phyloP scores from a whole-genome alignment of 2,888 invertebrate genomes.

The Oscheius sp. region DNA sequence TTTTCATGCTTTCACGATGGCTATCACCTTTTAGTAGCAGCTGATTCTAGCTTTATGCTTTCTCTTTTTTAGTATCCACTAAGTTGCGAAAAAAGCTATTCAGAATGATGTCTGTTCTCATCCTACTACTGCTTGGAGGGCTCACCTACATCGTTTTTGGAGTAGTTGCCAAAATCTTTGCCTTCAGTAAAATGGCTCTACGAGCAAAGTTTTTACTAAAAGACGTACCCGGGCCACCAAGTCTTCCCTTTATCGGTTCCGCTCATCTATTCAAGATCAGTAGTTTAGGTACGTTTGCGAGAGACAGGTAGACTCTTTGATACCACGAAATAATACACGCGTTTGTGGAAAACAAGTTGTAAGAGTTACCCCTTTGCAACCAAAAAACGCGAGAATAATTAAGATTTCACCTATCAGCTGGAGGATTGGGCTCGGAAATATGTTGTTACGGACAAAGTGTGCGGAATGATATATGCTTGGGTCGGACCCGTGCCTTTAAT shows the following conservation, averaged over 20 bases:
- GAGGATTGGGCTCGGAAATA: slow-evolving; percentile 32
- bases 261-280: slow-evolving; percentile 58
- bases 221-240: slow-evolving; percentile 51
- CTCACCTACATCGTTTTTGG: slow-evolving; percentile 14
- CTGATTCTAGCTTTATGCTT: neutral
- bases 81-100: too few relatives aligned
- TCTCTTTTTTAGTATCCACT: neutral
- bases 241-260: slow-evolving; percentile 53
- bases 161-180: slow-evolving; percentile 3
- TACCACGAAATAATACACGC: too few relatives aligned
- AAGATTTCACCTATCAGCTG: slow-evolving; percentile 28
- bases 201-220: slow-evolving; percentile 18
- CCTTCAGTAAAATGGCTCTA: slow-evolving; percentile 13
- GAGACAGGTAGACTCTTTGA: too few relatives aligned
- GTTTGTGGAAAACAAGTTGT: slow-evolving; percentile 9
- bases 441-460: slow-evolving; percentile 8
- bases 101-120: slow-evolving; percentile 26
- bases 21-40: neutral
- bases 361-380: neutral
- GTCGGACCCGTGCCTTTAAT: slow-evolving; percentile 59
- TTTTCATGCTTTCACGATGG: neutral
- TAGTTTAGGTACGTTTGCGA: slow-evolving; percentile 29
- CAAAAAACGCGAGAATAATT: neutral
- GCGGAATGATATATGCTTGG: slow-evolving; percentile 42
- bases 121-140: slow-evolving; percentile 1